Base-by-base conservation (phyloP, 2,797 vertebrate genomes). In the Anableps anableps region DNA sequence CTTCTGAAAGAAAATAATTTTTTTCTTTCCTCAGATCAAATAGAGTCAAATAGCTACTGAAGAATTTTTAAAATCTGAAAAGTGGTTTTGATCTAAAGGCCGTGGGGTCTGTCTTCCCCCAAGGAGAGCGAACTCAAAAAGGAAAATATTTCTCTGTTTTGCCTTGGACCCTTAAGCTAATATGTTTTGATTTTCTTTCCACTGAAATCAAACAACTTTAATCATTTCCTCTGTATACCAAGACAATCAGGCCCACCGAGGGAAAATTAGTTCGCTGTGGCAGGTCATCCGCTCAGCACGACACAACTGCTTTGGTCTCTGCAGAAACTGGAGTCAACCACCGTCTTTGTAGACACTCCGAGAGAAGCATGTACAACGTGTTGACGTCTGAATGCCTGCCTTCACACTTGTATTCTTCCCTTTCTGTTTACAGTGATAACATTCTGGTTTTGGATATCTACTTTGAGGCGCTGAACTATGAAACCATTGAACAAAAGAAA, bases 401-500 rank as follows among this genome's bases (percentile, higher is more conserved):
- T 80, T 72, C 74, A 84, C 70, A 29, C 60, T 13, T n/a, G 16
- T 29, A 50, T 50, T 68, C 55, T 83, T 82, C 66, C 31, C 66
- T 83, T 62, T 92, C 79, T 94, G 58, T 82, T 85, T 6, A 47
- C 95, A 99, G 98, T 88, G 98, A 99, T 93, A 99, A 99, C 94
- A 98, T 99, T 95, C 91, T 99, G 95, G 98, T 99, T 86, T 95
- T 99, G 94, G 98, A 99, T 90, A 99, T 99, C 94, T 99, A 96
- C 95, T 99, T 99, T 43, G 98, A 99, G 92, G 98, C 98, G 0
- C 95, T 99, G 88, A 99, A 99, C 96, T 99, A 99, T 0, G 98
- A 99, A 94, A 99, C 97, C 8, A 99, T 99, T 0, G 98, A 99
- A 91, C 98, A 99, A 96, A 99, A 99, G 95, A 99, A 99, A 91